Evolutionary conservation across 2,797 vertebrate species (phyloP), one percentile per base, ranked within the genome.

Genomic region (Australoheros facetus): DNA sequence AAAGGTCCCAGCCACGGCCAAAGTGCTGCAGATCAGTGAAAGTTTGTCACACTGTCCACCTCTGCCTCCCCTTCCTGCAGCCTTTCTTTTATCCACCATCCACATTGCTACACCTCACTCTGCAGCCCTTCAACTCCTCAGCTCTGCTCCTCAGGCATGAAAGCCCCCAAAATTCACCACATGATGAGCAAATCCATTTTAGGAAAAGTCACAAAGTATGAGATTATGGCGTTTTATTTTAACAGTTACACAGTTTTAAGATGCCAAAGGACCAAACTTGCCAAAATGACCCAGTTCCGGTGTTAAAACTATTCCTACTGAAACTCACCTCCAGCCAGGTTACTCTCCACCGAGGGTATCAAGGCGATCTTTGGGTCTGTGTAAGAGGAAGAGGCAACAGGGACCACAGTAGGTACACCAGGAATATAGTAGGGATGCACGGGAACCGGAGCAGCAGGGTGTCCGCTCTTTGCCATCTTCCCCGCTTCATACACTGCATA

Each of bases 351-450:
- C 23, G 94, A 92, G 2, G 97, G 95, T 7, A 96, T 90, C 2
- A 96, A 95, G n/a, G 95, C 80, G 0, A 96, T 91, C 81, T 98
- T 97, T 19, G 93, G 88, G 55, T 98, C 97, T 91, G 95, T 89
- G 57, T 96, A 89, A 83, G 97, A 94, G 57, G 96, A 94, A 55
- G 97, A 95, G 0, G 95, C 95, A 39, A 96, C 91, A 66, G 97
- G 95, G 85, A 97, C 92, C 72, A 97, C 92, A 37, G 96, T 88
- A 23, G 97, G 96, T 73, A 97, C 95, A 17, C 96, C 96, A 66
- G 97, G 96, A 76, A 99, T 96, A 93, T 97, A 98, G 92, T 97
- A 97, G 42, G 97, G 97, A 83, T 97, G 98, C 93, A 97, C 92
- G 48, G 97, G 94, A 71, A 97, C 91, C 75, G 95, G 94, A 84